Evolutionary conservation across 2,888 invertebrate genomes (phyloP).

Genomic region (Stenolophus ochropezus): DNA sequence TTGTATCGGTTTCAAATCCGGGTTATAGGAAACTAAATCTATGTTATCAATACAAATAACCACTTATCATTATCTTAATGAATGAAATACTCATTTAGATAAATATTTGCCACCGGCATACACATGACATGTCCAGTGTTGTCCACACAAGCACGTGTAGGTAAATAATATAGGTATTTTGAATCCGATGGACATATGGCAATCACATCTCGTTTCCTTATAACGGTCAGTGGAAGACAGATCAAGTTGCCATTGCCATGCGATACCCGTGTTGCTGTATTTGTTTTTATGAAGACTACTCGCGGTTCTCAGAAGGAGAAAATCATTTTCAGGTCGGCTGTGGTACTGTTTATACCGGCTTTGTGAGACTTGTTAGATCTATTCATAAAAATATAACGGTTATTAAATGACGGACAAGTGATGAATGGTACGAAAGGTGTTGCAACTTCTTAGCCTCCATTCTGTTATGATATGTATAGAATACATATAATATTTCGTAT

Average conservation of each 20-base stretch:
- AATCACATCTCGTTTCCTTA: conserved; percentile 9
- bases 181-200: not conserved
- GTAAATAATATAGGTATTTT: not conserved
- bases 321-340: not conserved
- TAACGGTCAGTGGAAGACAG: conserved; percentile 20
- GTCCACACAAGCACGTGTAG: no score
- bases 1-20: no score
- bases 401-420: not conserved
- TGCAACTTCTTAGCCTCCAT: no score
- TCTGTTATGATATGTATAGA: no score
- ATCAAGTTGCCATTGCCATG: conserved; percentile 33
- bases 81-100: not conserved
- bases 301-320: conserved; percentile 8
- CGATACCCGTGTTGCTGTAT: conserved; percentile 26
- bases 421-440: not conserved
- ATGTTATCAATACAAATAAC: no score
- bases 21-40: no score
- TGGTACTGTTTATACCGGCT: conserved; percentile 1
- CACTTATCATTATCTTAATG: not conserved
- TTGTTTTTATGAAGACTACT: conserved; percentile 8
- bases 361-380: not conserved
- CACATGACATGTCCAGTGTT: not conserved
- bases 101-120: not conserved
- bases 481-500: no score
- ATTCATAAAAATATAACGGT: conserved; percentile 37